Evolutionary conservation across 2,888 invertebrate genomes (phyloP).

Genomic region (Chalcis sispes): DNA sequence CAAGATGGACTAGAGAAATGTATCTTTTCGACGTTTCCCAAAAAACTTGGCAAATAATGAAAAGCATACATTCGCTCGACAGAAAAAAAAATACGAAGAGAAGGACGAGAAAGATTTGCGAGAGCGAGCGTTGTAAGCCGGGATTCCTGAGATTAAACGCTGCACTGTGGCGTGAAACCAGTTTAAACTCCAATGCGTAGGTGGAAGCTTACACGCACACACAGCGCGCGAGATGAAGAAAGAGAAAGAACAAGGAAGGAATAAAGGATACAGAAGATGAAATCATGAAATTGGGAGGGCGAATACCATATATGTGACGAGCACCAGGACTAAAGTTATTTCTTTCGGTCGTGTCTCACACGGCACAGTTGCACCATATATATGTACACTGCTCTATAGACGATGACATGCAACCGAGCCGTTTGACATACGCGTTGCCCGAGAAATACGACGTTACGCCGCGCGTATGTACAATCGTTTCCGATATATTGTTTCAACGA

Average conservation of each 20-base stretch:
- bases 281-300: slow-evolving; percentile 20
- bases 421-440: not conserved
- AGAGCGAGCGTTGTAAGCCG: slow-evolving; percentile 50
- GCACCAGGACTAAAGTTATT: slow-evolving; percentile 22
- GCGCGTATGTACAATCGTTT: slow-evolving; percentile 16
- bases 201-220: no score
- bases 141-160: slow-evolving; percentile 58
- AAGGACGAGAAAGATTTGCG: slow-evolving; percentile 48
- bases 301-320: slow-evolving; percentile 49
- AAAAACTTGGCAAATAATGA: no score
- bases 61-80: no score
- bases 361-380: not conserved
- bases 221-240: no score
- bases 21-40: no score
- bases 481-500: not conserved
- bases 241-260: slow-evolving; percentile 25
- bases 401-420: slow-evolving; percentile 39
- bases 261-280: no score
- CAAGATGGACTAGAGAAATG: no score
- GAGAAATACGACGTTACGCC: no score
- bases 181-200: slow-evolving; percentile 57
- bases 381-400: not conserved
- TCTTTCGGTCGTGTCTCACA: slow-evolving; percentile 9
- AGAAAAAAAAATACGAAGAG: not conserved
- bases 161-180: slow-evolving; percentile 52